Percentiles rank a stretch among this genome's conserved stretches.
These are phyloP conservation scores for Holacanthella duospinosa DNA, from an alignment of 2,888 invertebrate genomes.

Conservation along the genomic window DNA sequence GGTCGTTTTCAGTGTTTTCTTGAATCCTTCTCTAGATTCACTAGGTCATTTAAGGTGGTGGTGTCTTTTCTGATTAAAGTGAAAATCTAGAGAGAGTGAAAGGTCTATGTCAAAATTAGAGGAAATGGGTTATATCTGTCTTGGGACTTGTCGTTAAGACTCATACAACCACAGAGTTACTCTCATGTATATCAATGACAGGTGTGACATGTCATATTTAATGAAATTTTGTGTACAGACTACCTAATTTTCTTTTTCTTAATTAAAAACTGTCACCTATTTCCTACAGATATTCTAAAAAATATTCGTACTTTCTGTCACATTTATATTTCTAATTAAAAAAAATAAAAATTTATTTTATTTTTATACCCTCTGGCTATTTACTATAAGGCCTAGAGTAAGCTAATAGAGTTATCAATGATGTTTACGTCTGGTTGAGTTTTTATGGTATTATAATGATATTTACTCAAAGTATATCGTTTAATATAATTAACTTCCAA, in stretches of 20 bases:
- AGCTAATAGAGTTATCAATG: no score
- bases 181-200: conserved; percentile 1
- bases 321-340: no score
- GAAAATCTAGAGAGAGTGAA: background rate
- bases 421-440: no score
- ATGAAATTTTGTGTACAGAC: conserved; percentile 10
- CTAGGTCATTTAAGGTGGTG: background rate
- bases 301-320: no score
- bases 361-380: no score
- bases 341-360: no score
- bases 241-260: conserved; percentile 5
- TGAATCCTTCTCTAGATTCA: background rate
- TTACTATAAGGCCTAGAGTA: no score
- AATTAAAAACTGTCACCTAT: conserved; percentile 4
- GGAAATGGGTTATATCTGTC: conserved; percentile 5
- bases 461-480: no score
- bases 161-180: background rate
- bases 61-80: background rate
- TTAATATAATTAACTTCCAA: no score
- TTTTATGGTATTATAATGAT: no score
- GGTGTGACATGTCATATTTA: conserved; percentile 13
- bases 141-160: background rate
- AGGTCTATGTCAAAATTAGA: conserved; percentile 13
- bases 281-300: no score
- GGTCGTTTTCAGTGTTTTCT: no score